Conservation (phyloP, 2,113 vertebrate species). For the Psittacula cyanocephala region DNA sequence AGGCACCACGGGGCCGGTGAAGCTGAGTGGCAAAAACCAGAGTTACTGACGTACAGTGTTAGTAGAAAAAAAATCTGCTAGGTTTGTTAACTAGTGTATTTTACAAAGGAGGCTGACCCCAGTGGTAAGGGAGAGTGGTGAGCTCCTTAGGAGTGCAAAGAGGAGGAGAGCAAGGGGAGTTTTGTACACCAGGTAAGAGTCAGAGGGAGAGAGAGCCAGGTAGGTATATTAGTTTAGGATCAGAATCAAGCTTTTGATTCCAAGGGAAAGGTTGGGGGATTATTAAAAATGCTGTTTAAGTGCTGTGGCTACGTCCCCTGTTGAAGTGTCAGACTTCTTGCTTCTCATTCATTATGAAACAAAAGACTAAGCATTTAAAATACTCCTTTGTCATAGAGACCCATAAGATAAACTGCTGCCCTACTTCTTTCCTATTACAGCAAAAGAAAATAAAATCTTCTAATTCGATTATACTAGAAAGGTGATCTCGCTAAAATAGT, state of each 20-base stretch:
- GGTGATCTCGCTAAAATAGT: not conserved
- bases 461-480: not conserved
- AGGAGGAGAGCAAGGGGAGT: not conserved
- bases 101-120: not conserved
- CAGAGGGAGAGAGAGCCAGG: not conserved
- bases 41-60: not conserved
- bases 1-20: rapidly evolving
- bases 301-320: not conserved
- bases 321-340: not conserved
- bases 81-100: not conserved
- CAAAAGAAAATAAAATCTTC: slow-evolving; percentile 13
- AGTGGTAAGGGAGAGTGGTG: not conserved
- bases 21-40: not conserved
- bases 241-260: not conserved
- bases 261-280: not conserved
- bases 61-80: not conserved
- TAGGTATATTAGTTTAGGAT: not conserved
- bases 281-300: slow-evolving; percentile 48
- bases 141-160: not conserved
- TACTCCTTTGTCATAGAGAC: not conserved
- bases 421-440: not conserved
- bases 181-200: not conserved
- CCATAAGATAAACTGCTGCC: not conserved
- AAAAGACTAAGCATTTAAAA: slow-evolving; percentile 24
- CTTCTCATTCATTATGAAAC: slow-evolving; percentile 31